phyloP scores from a whole-genome alignment of 2,797 vertebrate species.

The Gallirallus australis region DNA sequence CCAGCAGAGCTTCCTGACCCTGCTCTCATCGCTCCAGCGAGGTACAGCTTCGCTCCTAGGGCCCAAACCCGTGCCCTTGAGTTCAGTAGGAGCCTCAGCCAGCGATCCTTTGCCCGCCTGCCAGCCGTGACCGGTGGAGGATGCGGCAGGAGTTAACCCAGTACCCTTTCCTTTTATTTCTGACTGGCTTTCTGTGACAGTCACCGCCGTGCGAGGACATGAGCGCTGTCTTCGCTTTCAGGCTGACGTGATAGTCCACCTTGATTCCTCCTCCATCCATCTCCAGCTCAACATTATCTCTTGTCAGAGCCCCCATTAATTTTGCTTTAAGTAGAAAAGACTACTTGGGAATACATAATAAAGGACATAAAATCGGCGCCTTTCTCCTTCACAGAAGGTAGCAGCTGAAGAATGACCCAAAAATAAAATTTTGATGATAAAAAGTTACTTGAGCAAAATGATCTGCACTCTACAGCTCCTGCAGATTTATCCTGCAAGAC shows the following conservation, averaged over 20 bases:
- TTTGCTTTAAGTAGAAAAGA: not conserved
- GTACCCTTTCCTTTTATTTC: not conserved
- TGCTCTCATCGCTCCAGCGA: not conserved
- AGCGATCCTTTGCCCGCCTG: fast-evolving
- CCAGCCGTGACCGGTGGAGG: fast-evolving
- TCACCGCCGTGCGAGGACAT: fast-evolving
- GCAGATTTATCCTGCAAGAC: not conserved
- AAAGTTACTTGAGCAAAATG: conserved; percentile 50
- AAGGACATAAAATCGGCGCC: not conserved
- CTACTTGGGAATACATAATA: not conserved
- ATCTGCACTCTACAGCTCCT: not conserved
- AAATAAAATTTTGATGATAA: conserved; percentile 41
- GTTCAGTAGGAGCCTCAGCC: fast-evolving
- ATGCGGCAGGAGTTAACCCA: too few relatives aligned
- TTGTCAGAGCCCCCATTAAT: not conserved
- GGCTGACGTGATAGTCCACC: not conserved
- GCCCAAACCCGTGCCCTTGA: fast-evolving
- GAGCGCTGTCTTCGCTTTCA: fast-evolving
- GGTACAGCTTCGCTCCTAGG: not conserved
- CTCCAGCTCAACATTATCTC: not conserved
- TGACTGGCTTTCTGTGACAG: not conserved
- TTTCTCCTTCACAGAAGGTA: conserved; percentile 42
- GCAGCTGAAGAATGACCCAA: conserved; percentile 52
- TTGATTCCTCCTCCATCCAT: not conserved
- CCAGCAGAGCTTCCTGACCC: not conserved